Conservation (phyloP, 2,888 invertebrate species). For the Bimastos eiseni region DNA sequence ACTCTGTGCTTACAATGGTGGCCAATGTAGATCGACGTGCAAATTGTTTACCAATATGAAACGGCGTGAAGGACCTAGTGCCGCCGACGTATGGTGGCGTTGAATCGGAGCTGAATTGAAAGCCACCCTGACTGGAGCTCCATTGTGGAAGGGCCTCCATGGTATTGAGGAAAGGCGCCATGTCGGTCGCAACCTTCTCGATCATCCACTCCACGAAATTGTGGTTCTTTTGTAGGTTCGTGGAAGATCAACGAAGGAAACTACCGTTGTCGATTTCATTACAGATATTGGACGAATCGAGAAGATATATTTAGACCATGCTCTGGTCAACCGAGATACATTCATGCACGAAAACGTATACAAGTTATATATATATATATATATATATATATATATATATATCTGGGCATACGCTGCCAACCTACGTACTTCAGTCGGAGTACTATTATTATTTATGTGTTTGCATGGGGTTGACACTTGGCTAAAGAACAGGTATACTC, state of each 20-base stretch:
- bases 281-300: neutral
- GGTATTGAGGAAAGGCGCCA: neutral
- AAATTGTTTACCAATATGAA: neutral
- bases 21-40: neutral
- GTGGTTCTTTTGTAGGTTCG: neutral
- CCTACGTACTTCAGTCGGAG: neutral
- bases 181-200: neutral
- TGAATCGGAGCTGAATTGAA: neutral
- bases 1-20: neutral
- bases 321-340: neutral
- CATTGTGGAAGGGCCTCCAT: neutral
- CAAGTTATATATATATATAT: neutral
- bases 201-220: constrained; percentile 3
- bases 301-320: neutral
- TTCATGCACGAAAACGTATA: too few relatives aligned
- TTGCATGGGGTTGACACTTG: neutral
- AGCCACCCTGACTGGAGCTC: neutral
- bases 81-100: neutral
- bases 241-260: neutral
- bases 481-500: too few relatives aligned
- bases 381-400: neutral
- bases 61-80: neutral
- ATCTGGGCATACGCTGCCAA: neutral
- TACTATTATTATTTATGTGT: neutral
- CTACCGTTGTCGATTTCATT: neutral